A percentile compares a stretch with the other conserved stretches of the same genome.
These are phyloP conservation scores for Helogale parvula DNA, from an alignment of 2,113 vertebrate genomes.

Conservation along the genomic window DNA sequence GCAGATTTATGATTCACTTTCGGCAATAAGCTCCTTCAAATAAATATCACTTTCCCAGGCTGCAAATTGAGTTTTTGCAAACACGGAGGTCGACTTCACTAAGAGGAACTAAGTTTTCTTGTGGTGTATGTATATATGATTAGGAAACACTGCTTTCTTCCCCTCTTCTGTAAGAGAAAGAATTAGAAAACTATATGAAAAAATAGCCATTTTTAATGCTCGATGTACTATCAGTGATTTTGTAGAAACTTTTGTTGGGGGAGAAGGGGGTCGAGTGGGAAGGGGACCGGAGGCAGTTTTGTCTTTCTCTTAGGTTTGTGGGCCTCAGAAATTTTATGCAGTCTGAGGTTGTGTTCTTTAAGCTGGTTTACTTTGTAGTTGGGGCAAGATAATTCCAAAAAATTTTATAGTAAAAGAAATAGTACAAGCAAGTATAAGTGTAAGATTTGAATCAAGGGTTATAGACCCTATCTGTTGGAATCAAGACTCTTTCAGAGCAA, in stretches of 20 bases:
- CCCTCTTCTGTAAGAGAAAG: neutral
- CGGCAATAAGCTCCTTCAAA: conserved; percentile 76
- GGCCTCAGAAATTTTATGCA: neutral
- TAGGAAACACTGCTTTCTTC: neutral
- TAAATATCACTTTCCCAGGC: conserved; percentile 71
- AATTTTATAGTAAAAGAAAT: neutral
- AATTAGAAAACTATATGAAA: neutral
- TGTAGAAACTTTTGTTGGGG: neutral
- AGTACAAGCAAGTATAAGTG: neutral
- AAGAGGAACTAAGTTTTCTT: conserved; percentile 59
- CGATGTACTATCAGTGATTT: neutral
- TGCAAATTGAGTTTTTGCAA: conserved; percentile 72
- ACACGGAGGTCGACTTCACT: conserved; percentile 54
- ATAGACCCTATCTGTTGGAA: neutral
- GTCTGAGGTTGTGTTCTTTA: neutral
- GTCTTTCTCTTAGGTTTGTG: neutral
- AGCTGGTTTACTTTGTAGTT: neutral
- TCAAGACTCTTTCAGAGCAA: neutral
- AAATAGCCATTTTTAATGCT: neutral
- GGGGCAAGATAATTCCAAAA: neutral
- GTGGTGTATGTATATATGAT: neutral
- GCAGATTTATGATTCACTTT: conserved; percentile 77
- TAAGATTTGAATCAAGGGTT: neutral
- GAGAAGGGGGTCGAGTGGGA: neutral
- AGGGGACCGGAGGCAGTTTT: neutral